Evolutionary conservation across 2,888 invertebrate genomes (phyloP).

Genomic region (Siphlonurus alternatus): DNA sequence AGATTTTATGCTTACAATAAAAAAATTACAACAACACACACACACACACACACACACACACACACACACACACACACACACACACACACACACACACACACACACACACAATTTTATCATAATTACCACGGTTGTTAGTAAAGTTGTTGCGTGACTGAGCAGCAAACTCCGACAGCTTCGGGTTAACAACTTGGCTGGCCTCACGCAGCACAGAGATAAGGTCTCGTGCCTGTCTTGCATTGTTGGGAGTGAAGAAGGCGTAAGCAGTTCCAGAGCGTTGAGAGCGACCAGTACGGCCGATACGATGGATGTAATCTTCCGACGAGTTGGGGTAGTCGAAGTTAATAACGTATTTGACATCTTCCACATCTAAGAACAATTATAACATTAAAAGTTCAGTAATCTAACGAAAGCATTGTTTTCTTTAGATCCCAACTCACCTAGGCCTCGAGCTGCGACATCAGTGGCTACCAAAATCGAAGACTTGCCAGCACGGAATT

Average conservation of each 20-base stretch:
- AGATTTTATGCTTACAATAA: no score
- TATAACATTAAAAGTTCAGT: no score
- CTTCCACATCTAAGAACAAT: constrained; percentile 50
- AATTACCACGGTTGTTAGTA: not conserved
- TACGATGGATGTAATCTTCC: constrained; percentile 96
- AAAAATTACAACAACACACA: no score
- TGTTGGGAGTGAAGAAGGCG: constrained; percentile 87
- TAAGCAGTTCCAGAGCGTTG: constrained; percentile 90
- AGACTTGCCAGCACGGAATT: constrained; percentile 68
- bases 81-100: not conserved
- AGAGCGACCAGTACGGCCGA: constrained; percentile 85
- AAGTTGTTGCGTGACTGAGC: constrained; percentile 2
- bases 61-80: not conserved
- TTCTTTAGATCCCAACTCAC: no score
- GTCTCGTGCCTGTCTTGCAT: constrained; percentile 82
- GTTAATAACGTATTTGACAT: constrained; percentile 94
- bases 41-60: not conserved
- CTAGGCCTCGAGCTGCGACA: constrained; percentile 84
- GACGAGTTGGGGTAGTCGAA: constrained; percentile 95
- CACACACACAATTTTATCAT: not conserved
- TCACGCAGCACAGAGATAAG: constrained; percentile 81
- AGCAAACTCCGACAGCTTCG: constrained; percentile 60
- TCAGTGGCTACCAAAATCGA: constrained; percentile 88
- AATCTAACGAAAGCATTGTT: no score
- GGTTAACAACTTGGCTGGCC: constrained; percentile 75